Evolutionary conservation across 1,140 invertebrate species (phyloP), one percentile per base, ranked within the genome.

Genomic region (Centruroides vittatus): DNA sequence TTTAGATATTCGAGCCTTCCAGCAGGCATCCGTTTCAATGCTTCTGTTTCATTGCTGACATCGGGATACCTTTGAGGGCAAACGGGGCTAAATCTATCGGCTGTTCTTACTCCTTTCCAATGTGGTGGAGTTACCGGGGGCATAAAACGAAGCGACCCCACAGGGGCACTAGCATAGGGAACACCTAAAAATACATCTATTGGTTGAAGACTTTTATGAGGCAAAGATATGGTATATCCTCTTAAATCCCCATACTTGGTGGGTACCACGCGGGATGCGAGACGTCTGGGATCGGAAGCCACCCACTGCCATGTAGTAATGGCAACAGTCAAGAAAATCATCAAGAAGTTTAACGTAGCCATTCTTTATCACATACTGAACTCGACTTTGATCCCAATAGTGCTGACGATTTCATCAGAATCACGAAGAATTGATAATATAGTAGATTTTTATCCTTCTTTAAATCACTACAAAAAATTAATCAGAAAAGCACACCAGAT

Each of bases 201-300:
- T 0, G 72, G 83, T 70, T 86, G 62, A 1, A 64, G 36, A 4
- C 50, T 46, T 4, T 58, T 48, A 35, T 56, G 54, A 4, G 54
- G 35, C n/a, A 64, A 55, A 12, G 54, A 58, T 34, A 59, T 60
- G n/a, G 92, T 86, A 65, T 91, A 82, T 35, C 91, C 91, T 68
- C 88, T 83, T 35, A 95, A 80, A 69, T 87, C 86, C 52, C 91
- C 91, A 72, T 93, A 91, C 70, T 90, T 90, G 59, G 89, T 93
- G 65, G 83, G 80, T 41, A 93, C 86, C 61, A 88, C 85, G 64
- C 89, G 81, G 50, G 86, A 61, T 35, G 58, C 60, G 3, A 62
- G 48, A 35, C 57, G 61, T 50, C 53, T 63, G 4, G 62, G 57
- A 13, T 63, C 62, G 3, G 54, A 35, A 41, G 48, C 35, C 4